These are phyloP conservation scores for Drosophila emarginata DNA, from an alignment of 2,888 invertebrate genomes.

Conservation along the genomic window DNA sequence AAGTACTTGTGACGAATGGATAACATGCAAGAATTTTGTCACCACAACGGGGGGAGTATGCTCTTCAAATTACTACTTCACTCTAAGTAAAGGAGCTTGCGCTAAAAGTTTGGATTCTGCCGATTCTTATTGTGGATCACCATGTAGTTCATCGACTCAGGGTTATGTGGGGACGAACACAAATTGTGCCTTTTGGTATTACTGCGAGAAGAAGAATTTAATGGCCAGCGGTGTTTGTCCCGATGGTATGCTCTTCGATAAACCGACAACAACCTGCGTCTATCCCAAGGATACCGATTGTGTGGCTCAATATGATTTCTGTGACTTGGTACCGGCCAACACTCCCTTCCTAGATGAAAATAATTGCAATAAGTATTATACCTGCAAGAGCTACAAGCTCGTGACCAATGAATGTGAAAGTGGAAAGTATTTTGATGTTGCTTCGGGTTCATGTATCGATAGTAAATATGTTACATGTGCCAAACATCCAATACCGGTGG, in stretches of 20 bases:
- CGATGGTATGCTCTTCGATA: slow-evolving; percentile 54
- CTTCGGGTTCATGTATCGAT: slow-evolving; percentile 41
- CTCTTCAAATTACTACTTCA: slow-evolving; percentile 6
- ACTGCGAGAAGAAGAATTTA: slow-evolving; percentile 39
- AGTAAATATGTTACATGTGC: slow-evolving; percentile 62
- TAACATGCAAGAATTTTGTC: slow-evolving; percentile 53
- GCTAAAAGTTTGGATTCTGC: not conserved
- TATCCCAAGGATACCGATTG: slow-evolving; percentile 57
- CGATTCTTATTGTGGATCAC: slow-evolving; percentile 61
- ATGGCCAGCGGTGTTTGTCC: slow-evolving; percentile 52
- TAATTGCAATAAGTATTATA: slow-evolving; percentile 64
- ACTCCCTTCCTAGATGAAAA: slow-evolving; percentile 54
- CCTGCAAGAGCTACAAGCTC: slow-evolving; percentile 41
- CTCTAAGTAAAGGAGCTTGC: slow-evolving; percentile 28
- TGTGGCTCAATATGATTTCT: slow-evolving; percentile 54
- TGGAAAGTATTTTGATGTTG: slow-evolving; percentile 59
- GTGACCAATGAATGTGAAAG: slow-evolving; percentile 34
- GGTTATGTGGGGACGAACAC: slow-evolving; percentile 56
- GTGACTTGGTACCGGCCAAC: slow-evolving; percentile 57
- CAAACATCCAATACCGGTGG: slow-evolving; percentile 62
- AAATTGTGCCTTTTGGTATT: slow-evolving; percentile 70
- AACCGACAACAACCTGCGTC: slow-evolving; percentile 44
- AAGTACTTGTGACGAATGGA: slow-evolving; percentile 59
- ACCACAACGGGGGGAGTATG: slow-evolving; percentile 29
- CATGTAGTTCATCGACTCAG: slow-evolving; percentile 49